Percentiles rank a stretch among this genome's conserved stretches.
Conservation (phyloP, 2,113 vertebrate genomes). For the Gobius niger region DNA sequence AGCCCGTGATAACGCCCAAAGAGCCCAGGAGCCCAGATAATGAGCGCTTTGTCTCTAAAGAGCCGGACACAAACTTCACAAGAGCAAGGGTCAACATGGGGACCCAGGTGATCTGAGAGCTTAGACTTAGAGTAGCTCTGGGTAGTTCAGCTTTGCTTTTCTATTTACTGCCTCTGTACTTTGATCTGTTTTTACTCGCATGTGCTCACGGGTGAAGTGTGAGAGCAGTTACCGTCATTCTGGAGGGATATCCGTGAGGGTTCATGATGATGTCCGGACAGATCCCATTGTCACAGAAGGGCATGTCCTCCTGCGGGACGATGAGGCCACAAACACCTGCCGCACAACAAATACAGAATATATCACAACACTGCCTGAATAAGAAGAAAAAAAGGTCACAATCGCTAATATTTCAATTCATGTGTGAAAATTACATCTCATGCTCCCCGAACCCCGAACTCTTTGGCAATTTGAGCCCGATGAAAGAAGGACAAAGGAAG, state of each 20-base stretch:
- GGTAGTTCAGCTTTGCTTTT: no score
- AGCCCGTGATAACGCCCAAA: slow-evolving; percentile 62
- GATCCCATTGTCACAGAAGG: slow-evolving; percentile 94
- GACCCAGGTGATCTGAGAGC: slow-evolving; percentile 25
- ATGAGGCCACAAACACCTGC: slow-evolving; percentile 97
- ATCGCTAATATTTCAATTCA: no score
- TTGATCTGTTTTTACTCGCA: no score
- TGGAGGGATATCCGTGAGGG: slow-evolving; percentile 96
- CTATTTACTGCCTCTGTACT: no score
- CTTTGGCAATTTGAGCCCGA: no score
- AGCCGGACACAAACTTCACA: slow-evolving; percentile 49
- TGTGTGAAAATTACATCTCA: no score
- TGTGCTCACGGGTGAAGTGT: neutral
- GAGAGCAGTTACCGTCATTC: slow-evolving; percentile 89
- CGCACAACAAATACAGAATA: slow-evolving; percentile 28
- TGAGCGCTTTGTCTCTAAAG: slow-evolving; percentile 59
- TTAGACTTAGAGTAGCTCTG: no score
- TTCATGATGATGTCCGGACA: slow-evolving; percentile 99
- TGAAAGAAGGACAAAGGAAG: no score
- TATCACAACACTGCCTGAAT: no score
- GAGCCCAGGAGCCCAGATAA: slow-evolving; percentile 49
- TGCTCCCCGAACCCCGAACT: no score
- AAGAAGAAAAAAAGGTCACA: no score
- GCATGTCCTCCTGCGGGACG: slow-evolving; percentile 98
- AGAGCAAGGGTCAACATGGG: slow-evolving; percentile 49